Base-by-base conservation (phyloP, 2,888 invertebrate genomes). In the Diarsia mendica region DNA sequence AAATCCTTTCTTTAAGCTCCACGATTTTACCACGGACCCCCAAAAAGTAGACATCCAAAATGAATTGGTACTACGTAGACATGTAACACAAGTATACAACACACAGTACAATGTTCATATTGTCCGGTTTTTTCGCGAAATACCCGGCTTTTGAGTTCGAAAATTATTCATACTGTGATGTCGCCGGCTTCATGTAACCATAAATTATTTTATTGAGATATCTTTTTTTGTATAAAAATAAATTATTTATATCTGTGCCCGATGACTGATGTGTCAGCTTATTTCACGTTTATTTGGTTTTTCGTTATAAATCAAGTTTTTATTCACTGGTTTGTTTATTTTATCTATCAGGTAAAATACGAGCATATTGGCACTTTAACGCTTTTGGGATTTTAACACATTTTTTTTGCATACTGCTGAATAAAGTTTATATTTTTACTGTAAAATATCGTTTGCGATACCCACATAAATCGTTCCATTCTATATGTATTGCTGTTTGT, bases 51-150 rank as follows among this genome's bases (percentile, higher is more conserved):
- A 80, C 83, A 85, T 86, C 79, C 82, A 83, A 86, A 87, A 88
- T 88, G 77, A 87, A 88, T 89, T 88, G 87, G 79, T 75, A 80
- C 86, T 72, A 84, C 68, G 84, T 72, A 74, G 79, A 80, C 80
- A 65, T 83, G 81, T 82, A 55, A 71, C 73, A 23, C n/a, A 44
- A 44, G 44, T 60, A 60, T 18, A 53, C 63, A 75, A 67, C 55
- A 55, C 15, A 82, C 66, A 74, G 66, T 1, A 51, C 77, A 78
- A 20, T 68, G 83, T 83, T 74, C 33, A 75, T 75, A 72, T 74
- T 76, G 76, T 77, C 73, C 74, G 23, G 63, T 78, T 78, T 77
- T 85, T 85, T 78, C 39, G 1, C 69, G 64, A 75, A 81, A 75
- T 48, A 10, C 48, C 49, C 67, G 33, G 39, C 68, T 44, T 77